Percentiles rank a stretch among this genome's conserved stretches.
phyloP scores from a whole-genome alignment of 2,797 vertebrate genomes.

The Enteromius afrohamiltoni region DNA sequence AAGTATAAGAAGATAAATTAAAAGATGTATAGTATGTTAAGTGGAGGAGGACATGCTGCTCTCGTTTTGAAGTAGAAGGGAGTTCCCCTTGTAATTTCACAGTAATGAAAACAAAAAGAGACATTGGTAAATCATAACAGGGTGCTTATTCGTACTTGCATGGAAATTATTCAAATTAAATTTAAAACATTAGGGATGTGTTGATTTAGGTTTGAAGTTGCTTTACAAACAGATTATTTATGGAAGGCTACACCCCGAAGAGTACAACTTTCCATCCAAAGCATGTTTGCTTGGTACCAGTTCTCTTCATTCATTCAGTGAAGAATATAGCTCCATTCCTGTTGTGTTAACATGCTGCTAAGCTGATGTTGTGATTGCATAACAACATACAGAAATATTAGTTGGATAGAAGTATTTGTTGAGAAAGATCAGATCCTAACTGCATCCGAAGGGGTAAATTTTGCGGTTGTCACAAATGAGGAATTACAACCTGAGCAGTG shows the following conservation, averaged over 20 bases:
- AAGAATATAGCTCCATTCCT: background rate
- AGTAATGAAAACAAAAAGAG: slow-evolving; percentile 57
- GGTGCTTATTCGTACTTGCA: slow-evolving; percentile 59
- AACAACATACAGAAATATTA: background rate
- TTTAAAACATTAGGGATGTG: slow-evolving; percentile 42
- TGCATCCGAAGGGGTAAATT: background rate
- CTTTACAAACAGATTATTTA: slow-evolving; percentile 35
- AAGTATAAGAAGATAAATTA: background rate
- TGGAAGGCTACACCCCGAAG: background rate
- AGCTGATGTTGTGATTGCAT: background rate
- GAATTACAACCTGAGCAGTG: background rate
- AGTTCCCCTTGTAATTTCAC: slow-evolving; percentile 68
- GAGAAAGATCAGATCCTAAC: background rate
- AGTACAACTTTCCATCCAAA: slow-evolving; percentile 40
- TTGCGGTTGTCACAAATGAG: background rate
- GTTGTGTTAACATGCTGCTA: background rate
- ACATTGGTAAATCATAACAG: slow-evolving; percentile 54
- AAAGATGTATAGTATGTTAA: slow-evolving; percentile 35
- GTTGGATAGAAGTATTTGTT: background rate
- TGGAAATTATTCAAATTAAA: slow-evolving; percentile 69
- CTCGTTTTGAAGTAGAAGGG: slow-evolving; percentile 58
- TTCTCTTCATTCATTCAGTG: background rate
- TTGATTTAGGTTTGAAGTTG: slow-evolving; percentile 44
- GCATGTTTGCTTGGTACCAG: background rate
- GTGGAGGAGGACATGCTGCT: slow-evolving; percentile 53